phyloP scores from a whole-genome alignment of 2,888 invertebrate genomes.

The Latrodectus elegans region DNA sequence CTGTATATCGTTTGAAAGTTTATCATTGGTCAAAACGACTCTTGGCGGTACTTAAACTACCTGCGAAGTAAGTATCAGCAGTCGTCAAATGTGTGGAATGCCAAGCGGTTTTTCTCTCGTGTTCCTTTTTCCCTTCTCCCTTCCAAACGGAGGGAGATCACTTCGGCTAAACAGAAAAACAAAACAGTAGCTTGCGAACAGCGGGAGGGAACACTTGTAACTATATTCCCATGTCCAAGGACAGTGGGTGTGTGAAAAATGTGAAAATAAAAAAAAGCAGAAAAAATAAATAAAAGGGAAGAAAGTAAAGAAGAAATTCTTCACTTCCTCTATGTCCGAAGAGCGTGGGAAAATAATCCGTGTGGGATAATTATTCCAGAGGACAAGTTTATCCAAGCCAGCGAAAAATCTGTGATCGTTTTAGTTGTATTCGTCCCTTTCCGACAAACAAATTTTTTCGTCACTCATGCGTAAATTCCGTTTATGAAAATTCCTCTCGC shows the following conservation, averaged over 20 bases:
- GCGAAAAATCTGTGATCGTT: conserved; percentile 38
- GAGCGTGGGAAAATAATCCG: conserved; percentile 58
- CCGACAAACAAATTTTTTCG: background rate
- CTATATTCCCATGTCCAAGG: conserved; percentile 64
- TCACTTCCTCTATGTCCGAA: conserved; percentile 34
- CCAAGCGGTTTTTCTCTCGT: conserved; percentile 26
- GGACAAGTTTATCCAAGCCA: conserved; percentile 50
- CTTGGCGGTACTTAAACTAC: no score
- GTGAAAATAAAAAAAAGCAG: conserved; percentile 14
- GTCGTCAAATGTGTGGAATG: background rate
- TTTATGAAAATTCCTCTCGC: no score
- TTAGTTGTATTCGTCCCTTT: conserved; percentile 1
- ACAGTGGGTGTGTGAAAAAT: conserved; percentile 61
- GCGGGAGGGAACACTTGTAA: conserved; percentile 46
- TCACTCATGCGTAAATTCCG: no score
- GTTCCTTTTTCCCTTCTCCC: background rate
- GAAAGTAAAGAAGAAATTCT: conserved; percentile 47
- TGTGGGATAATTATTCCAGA: conserved; percentile 46
- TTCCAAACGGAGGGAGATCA: background rate
- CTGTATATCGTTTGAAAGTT: no score
- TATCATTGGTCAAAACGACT: no score
- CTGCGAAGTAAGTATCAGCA: background rate
- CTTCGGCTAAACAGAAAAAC: conserved; percentile 16
- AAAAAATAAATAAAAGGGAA: conserved; percentile 10
- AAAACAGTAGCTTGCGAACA: conserved; percentile 46